Conservation (phyloP, 2,113 vertebrate species). For the Cottus gobio region DNA sequence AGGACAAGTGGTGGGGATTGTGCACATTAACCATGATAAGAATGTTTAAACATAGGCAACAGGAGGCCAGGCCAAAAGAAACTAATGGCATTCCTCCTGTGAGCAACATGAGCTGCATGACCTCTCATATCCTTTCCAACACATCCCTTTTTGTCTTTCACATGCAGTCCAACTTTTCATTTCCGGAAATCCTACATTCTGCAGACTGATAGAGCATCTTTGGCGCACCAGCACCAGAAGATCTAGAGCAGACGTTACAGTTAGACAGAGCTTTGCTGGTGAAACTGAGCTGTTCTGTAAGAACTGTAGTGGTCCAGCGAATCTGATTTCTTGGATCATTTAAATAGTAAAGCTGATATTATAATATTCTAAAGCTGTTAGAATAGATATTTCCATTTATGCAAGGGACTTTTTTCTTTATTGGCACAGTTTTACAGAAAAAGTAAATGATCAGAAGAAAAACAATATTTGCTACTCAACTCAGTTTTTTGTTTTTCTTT, state of each 20-base stretch:
- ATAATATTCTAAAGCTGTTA: not conserved
- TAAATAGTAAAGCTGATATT: constrained; percentile 9
- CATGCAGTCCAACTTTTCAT: constrained; percentile 41
- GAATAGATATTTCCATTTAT: not conserved
- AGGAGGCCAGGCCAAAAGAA: constrained; percentile 26
- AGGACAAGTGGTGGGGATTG: constrained; percentile 46
- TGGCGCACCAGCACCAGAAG: constrained; percentile 17
- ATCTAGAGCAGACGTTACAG: constrained; percentile 8
- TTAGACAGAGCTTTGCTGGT: constrained; percentile 17
- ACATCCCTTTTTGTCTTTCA: constrained; percentile 33
- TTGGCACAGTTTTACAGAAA: constrained; percentile 2
- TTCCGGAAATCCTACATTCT: not conserved
- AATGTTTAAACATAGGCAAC: constrained; percentile 59
- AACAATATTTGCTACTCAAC: not conserved
- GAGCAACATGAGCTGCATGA: constrained; percentile 39
- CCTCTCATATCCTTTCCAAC: constrained; percentile 49
- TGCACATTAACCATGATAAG: constrained; percentile 60
- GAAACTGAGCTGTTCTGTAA: constrained; percentile 33
- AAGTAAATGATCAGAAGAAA: not conserved
- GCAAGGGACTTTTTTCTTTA: not conserved
- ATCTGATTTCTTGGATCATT: constrained; percentile 33
- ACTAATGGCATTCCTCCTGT: constrained; percentile 41
- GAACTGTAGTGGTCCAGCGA: not conserved
- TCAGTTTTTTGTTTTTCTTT: not conserved
- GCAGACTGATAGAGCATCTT: constrained; percentile 16